Percentiles rank a stretch among this genome's conserved stretches.
Conservation (phyloP, 2,113 vertebrate genomes). For the Eupsittula cactorum region DNA sequence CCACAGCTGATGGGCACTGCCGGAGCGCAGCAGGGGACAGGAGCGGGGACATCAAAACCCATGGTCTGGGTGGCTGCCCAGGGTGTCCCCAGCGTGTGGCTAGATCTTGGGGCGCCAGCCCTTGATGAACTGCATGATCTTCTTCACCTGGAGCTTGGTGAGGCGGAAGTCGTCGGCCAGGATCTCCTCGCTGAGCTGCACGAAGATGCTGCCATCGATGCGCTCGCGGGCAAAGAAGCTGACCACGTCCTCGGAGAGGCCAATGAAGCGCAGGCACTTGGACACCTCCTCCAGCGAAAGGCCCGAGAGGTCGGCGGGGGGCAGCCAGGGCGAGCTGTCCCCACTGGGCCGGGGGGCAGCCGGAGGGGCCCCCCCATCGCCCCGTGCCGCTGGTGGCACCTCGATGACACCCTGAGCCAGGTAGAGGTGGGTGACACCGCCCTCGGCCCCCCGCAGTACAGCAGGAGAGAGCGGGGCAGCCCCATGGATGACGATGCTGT, state of each 20-base stretch:
- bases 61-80: rapidly evolving
- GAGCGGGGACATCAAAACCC: not conserved
- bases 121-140: slow-evolving; percentile 98
- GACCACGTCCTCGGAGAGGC: slow-evolving; percentile 92
- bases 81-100: not conserved
- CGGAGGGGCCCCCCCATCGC: slow-evolving; percentile 59
- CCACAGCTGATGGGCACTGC: not conserved
- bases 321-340: slow-evolving; percentile 83
- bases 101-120: slow-evolving; percentile 98
- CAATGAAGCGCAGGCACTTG: slow-evolving; percentile 92
- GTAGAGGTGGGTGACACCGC: slow-evolving; percentile 72
- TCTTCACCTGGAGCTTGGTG: slow-evolving; percentile 96
- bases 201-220: slow-evolving; percentile 95
- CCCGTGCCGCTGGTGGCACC: slow-evolving; percentile 57
- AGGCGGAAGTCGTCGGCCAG: slow-evolving; percentile 94
- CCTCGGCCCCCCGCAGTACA: slow-evolving; percentile 78
- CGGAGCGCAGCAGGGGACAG: rapidly evolving
- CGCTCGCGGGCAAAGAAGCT: slow-evolving; percentile 90
- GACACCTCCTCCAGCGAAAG: slow-evolving; percentile 97
- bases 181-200: slow-evolving; percentile 97
- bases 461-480: slow-evolving; percentile 74
- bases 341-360: slow-evolving; percentile 50
- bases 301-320: slow-evolving; percentile 87
- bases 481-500: slow-evolving; percentile 67
- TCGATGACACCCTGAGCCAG: slow-evolving; percentile 74